phyloP scores from a whole-genome alignment of 1,140 invertebrate species.

The Drosophila pectinifera region DNA sequence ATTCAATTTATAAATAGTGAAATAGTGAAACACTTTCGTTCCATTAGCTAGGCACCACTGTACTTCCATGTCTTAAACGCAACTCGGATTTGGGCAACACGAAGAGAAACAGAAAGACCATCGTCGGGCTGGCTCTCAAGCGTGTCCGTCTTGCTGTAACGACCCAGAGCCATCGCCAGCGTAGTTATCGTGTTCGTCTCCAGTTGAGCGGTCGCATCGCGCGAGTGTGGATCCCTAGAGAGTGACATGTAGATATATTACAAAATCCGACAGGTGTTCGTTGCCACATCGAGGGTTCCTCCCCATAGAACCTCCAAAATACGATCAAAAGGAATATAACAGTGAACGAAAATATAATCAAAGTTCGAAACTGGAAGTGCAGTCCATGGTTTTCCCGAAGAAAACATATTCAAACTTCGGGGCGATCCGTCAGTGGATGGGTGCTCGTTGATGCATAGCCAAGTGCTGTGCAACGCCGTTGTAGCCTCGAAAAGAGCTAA shows the following conservation, averaged over 20 bases:
- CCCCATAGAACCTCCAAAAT: background rate
- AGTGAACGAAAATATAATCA: background rate
- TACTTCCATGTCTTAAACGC: slow-evolving; percentile 47
- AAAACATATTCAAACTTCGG: slow-evolving; percentile 41
- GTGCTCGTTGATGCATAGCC: slow-evolving; percentile 62
- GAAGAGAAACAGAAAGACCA: slow-evolving; percentile 44
- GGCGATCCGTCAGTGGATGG: slow-evolving; percentile 30
- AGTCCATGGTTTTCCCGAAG: slow-evolving; percentile 15
- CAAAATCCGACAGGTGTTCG: slow-evolving; percentile 13
- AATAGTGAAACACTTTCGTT: no score
- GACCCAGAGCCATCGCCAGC: slow-evolving; percentile 48
- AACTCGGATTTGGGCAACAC: slow-evolving; percentile 58
- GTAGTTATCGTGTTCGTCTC: slow-evolving; percentile 62
- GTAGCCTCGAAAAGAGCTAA: slow-evolving; percentile 44
- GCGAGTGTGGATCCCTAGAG: slow-evolving; percentile 39
- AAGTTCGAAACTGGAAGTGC: background rate
- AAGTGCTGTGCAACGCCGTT: slow-evolving; percentile 53
- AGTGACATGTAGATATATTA: slow-evolving; percentile 7
- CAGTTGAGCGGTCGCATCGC: slow-evolving; percentile 71
- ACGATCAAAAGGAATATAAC: background rate
- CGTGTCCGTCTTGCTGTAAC: slow-evolving; percentile 73
- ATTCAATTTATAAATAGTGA: background rate
- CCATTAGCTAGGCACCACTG: slow-evolving; percentile 11
- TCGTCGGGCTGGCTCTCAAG: slow-evolving; percentile 57
- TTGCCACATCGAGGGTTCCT: slow-evolving; percentile 16